Base-by-base conservation (phyloP, 2,797 vertebrate species). In the Sebastes steindachneri region DNA sequence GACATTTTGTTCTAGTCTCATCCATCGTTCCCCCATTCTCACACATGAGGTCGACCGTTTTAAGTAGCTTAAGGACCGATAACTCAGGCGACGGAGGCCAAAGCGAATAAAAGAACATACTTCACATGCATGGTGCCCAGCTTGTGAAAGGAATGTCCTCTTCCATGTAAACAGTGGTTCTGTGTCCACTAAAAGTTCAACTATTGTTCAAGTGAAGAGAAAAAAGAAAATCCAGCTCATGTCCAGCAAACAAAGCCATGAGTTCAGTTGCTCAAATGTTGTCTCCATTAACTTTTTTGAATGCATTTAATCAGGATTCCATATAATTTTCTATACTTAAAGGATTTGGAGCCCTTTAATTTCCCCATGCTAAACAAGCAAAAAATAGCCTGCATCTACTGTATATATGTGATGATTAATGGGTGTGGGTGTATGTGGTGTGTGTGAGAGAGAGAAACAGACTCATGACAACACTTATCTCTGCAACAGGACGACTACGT, bases 1-100 rank as follows among this genome's bases (percentile, higher is more conserved):
- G 87, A 96, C 95, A 96, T 94, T 94, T 87, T 96, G 95, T 96
- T 95, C 95, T 93, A 10, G 91, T 94, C 88, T 92, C 83, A 83
- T 86, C 76, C 79, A 74, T 83, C 74, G 73, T 89, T 90, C 88
- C 83, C 68, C 65, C 75, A 45, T 91, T 91, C 80, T 82, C 84
- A 93, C 89, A 91, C 89, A 91, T 77, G 84, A 92, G 91, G 91
- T 92, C 92, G 93, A 89, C 73, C 60, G 71, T 78, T 90, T 84
- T 89, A 92, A 88, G 92, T 77, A 80, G 86, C 86, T 91, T 89
- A 87, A 85, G 87, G 81, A 83, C 58, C 75, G 82, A 83, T 59
- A 45, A 69, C 68, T 84, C 80, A 82, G 76, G 79, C 82, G 26
- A 85, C 84, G 53, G 73, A 68, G 75, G 80, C 80, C 72, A 75